Conservation (phyloP, 2,888 invertebrate genomes). For the Argyresthia goedartella region DNA sequence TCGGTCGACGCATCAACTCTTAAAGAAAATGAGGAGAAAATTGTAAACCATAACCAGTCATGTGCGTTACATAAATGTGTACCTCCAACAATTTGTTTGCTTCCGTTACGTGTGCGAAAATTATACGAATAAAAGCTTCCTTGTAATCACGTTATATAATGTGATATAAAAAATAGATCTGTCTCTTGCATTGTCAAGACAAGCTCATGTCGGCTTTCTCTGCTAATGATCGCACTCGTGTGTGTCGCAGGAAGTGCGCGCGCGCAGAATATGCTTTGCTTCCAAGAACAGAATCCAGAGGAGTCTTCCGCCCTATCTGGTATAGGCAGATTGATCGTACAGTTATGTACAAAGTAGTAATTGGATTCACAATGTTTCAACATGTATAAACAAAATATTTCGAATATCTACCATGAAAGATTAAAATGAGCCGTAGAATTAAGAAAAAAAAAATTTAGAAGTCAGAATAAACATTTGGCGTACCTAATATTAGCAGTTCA, state of each 20-base stretch:
- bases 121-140: neutral
- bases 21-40: no score
- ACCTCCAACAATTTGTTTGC: neutral
- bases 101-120: neutral
- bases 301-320: neutral
- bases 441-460: no score
- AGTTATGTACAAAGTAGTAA: neutral
- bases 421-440: no score
- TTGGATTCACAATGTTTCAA: no score
- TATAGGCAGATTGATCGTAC: neutral
- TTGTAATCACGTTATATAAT: neutral
- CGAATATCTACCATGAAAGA: no score
- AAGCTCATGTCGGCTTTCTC: conserved; percentile 21
- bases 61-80: neutral
- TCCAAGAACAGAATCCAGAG: neutral
- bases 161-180: conserved; percentile 1
- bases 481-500: no score
- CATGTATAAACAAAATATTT: no score
- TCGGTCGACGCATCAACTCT: no score
- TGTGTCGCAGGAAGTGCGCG: conserved; percentile 1
- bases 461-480: no score
- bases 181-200: conserved; percentile 5
- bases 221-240: conserved; percentile 12
- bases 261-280: neutral
- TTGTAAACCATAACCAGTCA: no score